These are phyloP conservation scores for Heteronetta atricapilla DNA, from an alignment of 2,113 vertebrate species.

Conservation along the genomic window DNA sequence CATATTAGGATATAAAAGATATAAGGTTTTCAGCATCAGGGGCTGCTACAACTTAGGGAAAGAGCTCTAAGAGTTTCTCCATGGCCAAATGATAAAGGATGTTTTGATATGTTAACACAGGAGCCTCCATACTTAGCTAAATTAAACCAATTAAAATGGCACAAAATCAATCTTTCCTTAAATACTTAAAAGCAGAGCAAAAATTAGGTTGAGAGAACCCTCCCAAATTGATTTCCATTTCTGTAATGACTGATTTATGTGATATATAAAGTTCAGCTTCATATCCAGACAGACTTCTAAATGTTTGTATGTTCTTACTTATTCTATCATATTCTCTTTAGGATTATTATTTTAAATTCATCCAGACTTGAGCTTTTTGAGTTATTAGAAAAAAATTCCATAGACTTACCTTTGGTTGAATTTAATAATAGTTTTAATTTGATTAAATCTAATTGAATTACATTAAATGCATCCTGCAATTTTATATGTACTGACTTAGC, in stretches of 20 bases:
- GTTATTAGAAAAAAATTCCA: constrained; percentile 70
- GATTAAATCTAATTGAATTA: constrained; percentile 72
- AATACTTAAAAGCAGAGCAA: constrained; percentile 66
- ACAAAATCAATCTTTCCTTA: constrained; percentile 66
- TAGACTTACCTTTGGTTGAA: constrained; percentile 66
- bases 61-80: not conserved
- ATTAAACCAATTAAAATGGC: constrained; percentile 62
- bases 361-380: constrained; percentile 72
- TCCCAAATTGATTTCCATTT: constrained; percentile 63
- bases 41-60: not conserved
- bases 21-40: not conserved
- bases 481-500: constrained; percentile 60
- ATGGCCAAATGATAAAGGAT: not conserved
- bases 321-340: constrained; percentile 67
- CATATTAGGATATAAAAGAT: not conserved
- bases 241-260: constrained; percentile 62
- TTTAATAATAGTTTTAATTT: constrained; percentile 70
- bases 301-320: constrained; percentile 59
- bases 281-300: constrained; percentile 41
- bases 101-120: constrained; percentile 41
- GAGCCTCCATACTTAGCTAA: constrained; percentile 19
- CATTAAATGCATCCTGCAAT: constrained; percentile 63
- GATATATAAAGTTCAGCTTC: constrained; percentile 60
- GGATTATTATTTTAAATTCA: constrained; percentile 74
- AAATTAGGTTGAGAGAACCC: constrained; percentile 51